phyloP scores from a whole-genome alignment of 1,140 invertebrate species.

The Cyphomyrmex costatus region DNA sequence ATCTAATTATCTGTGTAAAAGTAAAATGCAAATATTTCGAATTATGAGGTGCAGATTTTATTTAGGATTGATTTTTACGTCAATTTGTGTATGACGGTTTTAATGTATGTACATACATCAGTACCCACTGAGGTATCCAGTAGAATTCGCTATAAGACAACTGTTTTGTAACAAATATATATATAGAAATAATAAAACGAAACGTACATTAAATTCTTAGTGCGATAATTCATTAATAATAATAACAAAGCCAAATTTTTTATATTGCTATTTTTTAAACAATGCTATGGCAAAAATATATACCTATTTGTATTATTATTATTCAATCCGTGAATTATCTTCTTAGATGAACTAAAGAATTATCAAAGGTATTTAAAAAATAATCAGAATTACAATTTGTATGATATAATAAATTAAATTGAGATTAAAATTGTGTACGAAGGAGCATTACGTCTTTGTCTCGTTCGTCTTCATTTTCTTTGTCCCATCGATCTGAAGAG shows the following conservation, averaged over 20 bases:
- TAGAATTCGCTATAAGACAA: no score
- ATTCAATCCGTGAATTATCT: neutral
- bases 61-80: no score
- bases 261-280: constrained; percentile 1
- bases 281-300: neutral
- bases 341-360: neutral
- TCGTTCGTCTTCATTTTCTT: neutral
- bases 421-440: neutral
- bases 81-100: no score
- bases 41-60: no score
- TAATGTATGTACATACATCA: no score
- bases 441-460: neutral
- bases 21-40: no score
- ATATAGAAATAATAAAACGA: neutral
- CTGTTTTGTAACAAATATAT: neutral
- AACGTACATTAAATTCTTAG: neutral
- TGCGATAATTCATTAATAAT: neutral
- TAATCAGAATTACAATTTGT: neutral
- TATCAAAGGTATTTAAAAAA: neutral
- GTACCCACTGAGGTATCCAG: no score
- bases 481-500: neutral
- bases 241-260: neutral
- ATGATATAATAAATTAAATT: neutral
- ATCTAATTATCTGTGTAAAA: no score
- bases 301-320: constrained; percentile 5